Conservation (phyloP, 1,140 invertebrate genomes). For the Drosophila nannoptera region DNA sequence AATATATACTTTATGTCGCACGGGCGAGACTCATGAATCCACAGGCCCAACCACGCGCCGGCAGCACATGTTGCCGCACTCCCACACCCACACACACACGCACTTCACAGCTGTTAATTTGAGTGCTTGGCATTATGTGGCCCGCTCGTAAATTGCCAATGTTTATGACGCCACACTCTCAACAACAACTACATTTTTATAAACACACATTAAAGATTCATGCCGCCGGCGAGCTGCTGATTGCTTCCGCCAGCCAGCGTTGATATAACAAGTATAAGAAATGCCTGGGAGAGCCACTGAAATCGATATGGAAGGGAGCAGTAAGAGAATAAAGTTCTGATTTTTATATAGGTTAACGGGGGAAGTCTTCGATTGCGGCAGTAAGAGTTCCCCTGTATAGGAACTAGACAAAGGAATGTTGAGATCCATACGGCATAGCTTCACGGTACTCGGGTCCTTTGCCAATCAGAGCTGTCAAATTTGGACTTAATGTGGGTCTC, state of each 20-base stretch:
- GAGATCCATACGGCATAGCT: no score
- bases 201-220: constrained; percentile 17
- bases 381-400: no score
- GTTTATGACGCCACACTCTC: constrained; percentile 18
- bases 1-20: constrained; percentile 72
- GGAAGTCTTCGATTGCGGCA: no score
- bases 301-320: no score
- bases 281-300: no score
- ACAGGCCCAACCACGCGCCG: constrained; percentile 1
- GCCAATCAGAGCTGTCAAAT: no score
- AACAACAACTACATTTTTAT: constrained; percentile 23
- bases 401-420: no score
- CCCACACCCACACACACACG: constrained; percentile 3
- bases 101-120: constrained; percentile 57
- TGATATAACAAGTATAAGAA: neutral
- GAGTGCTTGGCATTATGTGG: constrained; percentile 42
- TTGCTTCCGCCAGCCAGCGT: neutral
- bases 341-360: no score
- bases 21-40: constrained; percentile 48
- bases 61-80: constrained; percentile 27
- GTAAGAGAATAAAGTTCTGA: no score
- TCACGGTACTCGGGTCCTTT: no score
- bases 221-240: constrained; percentile 12
- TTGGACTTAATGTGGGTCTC: no score
- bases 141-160: constrained; percentile 48